Conservation (phyloP, 2,797 vertebrate species). For the Hybognathus amarus region DNA sequence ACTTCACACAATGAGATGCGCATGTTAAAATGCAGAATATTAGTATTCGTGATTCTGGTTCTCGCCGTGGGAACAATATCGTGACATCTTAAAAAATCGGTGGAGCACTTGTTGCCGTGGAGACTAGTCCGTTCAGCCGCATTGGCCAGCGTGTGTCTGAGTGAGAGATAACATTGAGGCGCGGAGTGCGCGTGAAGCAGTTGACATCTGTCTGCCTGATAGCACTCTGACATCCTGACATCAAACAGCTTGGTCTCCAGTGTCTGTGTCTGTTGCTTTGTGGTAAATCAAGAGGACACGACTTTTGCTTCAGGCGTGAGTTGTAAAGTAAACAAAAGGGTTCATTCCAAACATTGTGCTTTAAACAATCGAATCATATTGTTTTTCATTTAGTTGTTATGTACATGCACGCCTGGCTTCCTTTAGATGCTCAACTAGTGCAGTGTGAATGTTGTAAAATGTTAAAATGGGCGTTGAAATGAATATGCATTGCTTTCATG, state of each 20-base stretch:
- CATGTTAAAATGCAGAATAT: slow-evolving; percentile 8
- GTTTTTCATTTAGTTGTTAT: background rate
- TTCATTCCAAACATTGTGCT: background rate
- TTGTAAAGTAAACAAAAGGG: slow-evolving; percentile 11
- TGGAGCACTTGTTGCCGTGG: slow-evolving; percentile 46
- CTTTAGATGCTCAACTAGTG: background rate
- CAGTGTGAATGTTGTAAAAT: background rate
- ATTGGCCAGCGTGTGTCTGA: slow-evolving; percentile 25
- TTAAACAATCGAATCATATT: background rate
- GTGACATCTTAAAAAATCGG: slow-evolving; percentile 28
- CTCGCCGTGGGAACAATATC: slow-evolving; percentile 12
- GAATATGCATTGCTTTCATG: background rate
- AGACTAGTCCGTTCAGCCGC: slow-evolving; percentile 26
- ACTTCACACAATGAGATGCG: background rate
- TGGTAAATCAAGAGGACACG: slow-evolving; percentile 21
- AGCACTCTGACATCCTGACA: slow-evolving; percentile 32
- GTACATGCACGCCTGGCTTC: background rate
- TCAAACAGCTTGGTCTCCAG: slow-evolving; percentile 38
- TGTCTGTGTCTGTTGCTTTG: slow-evolving; percentile 33
- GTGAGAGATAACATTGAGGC: slow-evolving; percentile 9
- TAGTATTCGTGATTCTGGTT: background rate
- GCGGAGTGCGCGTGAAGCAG: background rate
- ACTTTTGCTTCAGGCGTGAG: slow-evolving; percentile 16
- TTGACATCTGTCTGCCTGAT: slow-evolving; percentile 49
- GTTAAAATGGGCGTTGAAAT: background rate